Percentiles rank a stretch among this genome's conserved stretches.
phyloP scores from a whole-genome alignment of 2,888 invertebrate genomes.

The Podotricha telesiphe region DNA sequence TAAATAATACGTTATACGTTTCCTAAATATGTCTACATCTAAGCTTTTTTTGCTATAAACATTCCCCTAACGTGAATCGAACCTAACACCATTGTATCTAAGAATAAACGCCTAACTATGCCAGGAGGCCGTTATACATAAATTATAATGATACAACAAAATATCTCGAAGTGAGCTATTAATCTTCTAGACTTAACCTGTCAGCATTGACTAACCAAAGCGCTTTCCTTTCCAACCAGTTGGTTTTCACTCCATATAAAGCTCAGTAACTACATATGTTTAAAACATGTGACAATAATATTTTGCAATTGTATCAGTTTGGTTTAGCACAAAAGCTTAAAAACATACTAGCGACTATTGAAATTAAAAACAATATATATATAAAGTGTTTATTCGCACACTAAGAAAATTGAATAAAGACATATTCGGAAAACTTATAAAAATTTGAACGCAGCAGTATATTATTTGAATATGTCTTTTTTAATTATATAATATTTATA shows the following conservation, averaged over 20 bases:
- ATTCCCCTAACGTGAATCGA: too few relatives aligned
- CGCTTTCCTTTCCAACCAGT: conserved; percentile 23
- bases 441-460: too few relatives aligned
- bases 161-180: conserved; percentile 8
- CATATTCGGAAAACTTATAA: too few relatives aligned
- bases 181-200: conserved; percentile 9
- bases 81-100: background rate
- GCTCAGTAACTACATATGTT: background rate
- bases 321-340: background rate
- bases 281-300: conserved; percentile 8
- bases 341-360: background rate
- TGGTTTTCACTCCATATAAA: conserved; percentile 21
- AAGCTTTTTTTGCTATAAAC: too few relatives aligned
- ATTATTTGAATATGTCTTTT: too few relatives aligned
- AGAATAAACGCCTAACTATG: background rate
- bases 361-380: too few relatives aligned
- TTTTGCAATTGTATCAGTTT: conserved; percentile 4
- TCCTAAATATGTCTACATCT: too few relatives aligned
- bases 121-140: background rate
- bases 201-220: background rate
- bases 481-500: too few relatives aligned
- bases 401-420: too few relatives aligned
- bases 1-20: too few relatives aligned
- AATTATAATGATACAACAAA: background rate
- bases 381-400: too few relatives aligned